These are phyloP conservation scores for Scaptomyza parva DNA, from an alignment of 2,888 invertebrate genomes.

Conservation along the genomic window DNA sequence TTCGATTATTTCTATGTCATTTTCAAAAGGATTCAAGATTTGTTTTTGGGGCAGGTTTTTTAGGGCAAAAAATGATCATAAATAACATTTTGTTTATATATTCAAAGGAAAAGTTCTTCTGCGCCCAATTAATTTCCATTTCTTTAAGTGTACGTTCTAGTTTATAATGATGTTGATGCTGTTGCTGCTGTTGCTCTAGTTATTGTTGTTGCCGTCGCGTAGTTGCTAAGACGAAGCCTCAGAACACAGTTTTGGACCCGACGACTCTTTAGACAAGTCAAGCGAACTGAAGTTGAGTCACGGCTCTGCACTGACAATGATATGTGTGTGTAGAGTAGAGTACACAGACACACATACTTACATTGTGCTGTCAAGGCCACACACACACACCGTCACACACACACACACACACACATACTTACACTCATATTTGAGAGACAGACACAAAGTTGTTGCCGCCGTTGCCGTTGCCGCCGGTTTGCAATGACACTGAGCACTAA, in stretches of 20 bases:
- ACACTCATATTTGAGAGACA: no score
- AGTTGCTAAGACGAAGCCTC: slow-evolving; percentile 77
- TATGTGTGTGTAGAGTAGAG: slow-evolving; percentile 62
- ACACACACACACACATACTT: slow-evolving; percentile 18
- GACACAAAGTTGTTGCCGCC: slow-evolving; percentile 37
- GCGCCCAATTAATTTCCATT: slow-evolving; percentile 11
- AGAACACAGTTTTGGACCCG: slow-evolving; percentile 72
- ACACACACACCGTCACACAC: slow-evolving; percentile 26
- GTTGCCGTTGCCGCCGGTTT: slow-evolving; percentile 27
- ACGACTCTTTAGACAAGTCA: slow-evolving; percentile 77
- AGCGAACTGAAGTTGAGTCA: slow-evolving; percentile 73
- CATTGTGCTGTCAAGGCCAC: slow-evolving; percentile 46
- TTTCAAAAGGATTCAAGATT: no score
- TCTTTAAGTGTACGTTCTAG: slow-evolving; percentile 55
- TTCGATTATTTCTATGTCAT: no score
- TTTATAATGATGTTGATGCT: slow-evolving; percentile 71
- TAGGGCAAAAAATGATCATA: no score
- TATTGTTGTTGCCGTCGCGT: slow-evolving; percentile 62
- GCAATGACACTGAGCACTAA: slow-evolving; percentile 7
- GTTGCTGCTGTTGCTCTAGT: slow-evolving; percentile 40
- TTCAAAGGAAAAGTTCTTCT: no score
- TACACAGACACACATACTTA: slow-evolving; percentile 15
- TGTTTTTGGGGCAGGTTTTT: no score
- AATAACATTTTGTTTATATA: no score
- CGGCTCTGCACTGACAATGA: slow-evolving; percentile 72